Base-by-base conservation (phyloP, 2,113 vertebrate species). In the Oenanthe melanoleuca region DNA sequence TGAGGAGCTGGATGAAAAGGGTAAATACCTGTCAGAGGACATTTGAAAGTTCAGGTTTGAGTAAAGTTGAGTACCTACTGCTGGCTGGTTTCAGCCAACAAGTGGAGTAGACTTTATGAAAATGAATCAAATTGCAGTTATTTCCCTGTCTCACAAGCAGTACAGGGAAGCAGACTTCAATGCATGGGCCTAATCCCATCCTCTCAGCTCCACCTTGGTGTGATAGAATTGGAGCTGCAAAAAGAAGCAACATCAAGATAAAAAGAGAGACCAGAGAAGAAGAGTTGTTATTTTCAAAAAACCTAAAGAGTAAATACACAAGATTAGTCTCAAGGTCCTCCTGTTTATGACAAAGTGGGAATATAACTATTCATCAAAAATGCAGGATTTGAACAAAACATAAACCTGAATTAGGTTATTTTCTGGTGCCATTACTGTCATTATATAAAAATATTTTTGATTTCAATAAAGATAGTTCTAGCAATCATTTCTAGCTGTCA, bases 321-420 rank as follows among this genome's bases (percentile, higher is more conserved):
- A 42, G 25, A 6, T 34, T 55, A 25, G 7, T 57, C 42, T 74
- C 12, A 23, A 33, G 5, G 12, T 66, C 10, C 14, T 3, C 33
- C 37, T 21, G 21, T 40, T 73, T 81, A 73, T 57, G 19, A 38
- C 25, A 67, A 73, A 70, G 8, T 52, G 11, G 31, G 14, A 42
- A 49, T 13, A 14, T 47, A 80, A 47, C 3, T 71, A 5, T 37
- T 67, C 56, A 23, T 52, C 6, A 56, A 75, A 96, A 80, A 18
- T 12, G 4, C 5, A 24, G 10, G 2, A 55, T 80, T 80, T 89
- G 63, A 64, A 50, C 14, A 77, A 84, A 84, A 50, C 0, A 0
- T 64, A 59, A 77, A 3, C 52, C 56, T 73, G 23, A 92, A 45
- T 56, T 60, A 52, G 5, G 8, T 25, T 50, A 14, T 47, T 91